Conservation (phyloP, 2,888 invertebrate genomes). For the Nomada fabriciana region DNA sequence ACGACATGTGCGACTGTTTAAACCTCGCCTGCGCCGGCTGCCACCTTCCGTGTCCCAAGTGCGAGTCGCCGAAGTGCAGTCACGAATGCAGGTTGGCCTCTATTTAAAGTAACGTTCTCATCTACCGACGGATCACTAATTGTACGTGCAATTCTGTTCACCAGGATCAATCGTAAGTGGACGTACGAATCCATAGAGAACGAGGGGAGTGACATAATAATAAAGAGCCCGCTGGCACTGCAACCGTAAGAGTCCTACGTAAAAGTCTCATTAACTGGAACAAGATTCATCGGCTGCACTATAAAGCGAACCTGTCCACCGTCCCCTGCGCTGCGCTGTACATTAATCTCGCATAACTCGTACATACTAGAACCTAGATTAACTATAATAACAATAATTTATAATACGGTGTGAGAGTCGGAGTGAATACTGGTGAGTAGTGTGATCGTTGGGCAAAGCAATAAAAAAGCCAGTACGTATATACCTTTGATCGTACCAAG, state of each 20-base stretch:
- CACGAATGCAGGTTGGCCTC: constrained; percentile 89
- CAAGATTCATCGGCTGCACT: background rate
- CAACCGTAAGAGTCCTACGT: background rate
- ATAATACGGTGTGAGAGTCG: background rate
- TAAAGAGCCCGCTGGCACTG: constrained; percentile 84
- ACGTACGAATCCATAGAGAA: constrained; percentile 91
- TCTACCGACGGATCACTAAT: no score
- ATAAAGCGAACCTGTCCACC: background rate
- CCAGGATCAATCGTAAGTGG: constrained; percentile 90
- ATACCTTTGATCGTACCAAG: background rate
- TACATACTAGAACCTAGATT: background rate
- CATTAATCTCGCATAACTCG: background rate
- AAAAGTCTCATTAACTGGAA: background rate
- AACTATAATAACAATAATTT: background rate
- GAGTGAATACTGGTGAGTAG: background rate
- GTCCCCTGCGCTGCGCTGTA: background rate
- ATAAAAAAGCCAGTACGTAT: constrained; percentile 10
- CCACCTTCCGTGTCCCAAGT: constrained; percentile 92
- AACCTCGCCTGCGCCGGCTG: constrained; percentile 92
- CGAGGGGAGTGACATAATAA: constrained; percentile 90
- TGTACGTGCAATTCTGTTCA: constrained; percentile 72
- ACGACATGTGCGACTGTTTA: constrained; percentile 94
- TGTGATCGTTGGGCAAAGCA: background rate
- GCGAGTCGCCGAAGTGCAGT: constrained; percentile 91
- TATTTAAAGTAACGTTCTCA: no score